phyloP scores from a whole-genome alignment of 2,113 vertebrate genomes.

The Notarius lentiginosus region DNA sequence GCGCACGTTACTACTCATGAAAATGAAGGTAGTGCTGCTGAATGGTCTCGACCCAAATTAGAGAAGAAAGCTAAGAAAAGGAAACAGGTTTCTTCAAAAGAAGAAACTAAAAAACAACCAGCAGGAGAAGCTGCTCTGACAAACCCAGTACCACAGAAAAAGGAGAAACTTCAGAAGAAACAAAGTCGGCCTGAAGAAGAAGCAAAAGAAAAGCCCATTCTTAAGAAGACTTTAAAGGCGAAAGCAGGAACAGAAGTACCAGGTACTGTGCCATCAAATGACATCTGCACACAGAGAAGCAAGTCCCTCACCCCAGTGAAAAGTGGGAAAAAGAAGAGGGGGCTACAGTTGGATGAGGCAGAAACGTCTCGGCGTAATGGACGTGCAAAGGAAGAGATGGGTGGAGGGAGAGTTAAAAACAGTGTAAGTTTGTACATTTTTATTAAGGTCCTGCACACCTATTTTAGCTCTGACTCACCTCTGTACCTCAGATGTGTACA shows the following conservation, averaged over 20 bases:
- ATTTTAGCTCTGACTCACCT: background rate
- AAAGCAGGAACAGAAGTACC: background rate
- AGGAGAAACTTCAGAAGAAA: constrained; percentile 3
- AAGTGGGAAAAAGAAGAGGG: constrained; percentile 56
- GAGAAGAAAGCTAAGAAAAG: constrained; percentile 49
- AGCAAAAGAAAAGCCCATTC: background rate
- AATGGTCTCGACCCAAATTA: background rate
- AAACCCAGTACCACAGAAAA: background rate
- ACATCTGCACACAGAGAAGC: background rate
- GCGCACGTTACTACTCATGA: background rate
- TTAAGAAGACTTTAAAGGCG: background rate
- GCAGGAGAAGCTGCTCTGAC: background rate
- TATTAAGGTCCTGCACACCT: background rate
- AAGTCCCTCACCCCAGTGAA: background rate
- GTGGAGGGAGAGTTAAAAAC: constrained; percentile 31
- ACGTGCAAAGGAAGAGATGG: background rate
- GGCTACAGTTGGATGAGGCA: constrained; percentile 61
- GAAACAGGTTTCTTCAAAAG: background rate
- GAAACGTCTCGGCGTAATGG: background rate
- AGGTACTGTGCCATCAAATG: no score
- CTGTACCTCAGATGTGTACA: background rate
- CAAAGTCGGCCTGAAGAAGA: background rate
- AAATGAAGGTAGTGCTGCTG: background rate
- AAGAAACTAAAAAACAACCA: background rate
- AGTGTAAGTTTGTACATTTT: background rate